These are phyloP conservation scores for Gorsachius magnificus DNA, from an alignment of 2,797 vertebrate genomes.

Conservation along the genomic window DNA sequence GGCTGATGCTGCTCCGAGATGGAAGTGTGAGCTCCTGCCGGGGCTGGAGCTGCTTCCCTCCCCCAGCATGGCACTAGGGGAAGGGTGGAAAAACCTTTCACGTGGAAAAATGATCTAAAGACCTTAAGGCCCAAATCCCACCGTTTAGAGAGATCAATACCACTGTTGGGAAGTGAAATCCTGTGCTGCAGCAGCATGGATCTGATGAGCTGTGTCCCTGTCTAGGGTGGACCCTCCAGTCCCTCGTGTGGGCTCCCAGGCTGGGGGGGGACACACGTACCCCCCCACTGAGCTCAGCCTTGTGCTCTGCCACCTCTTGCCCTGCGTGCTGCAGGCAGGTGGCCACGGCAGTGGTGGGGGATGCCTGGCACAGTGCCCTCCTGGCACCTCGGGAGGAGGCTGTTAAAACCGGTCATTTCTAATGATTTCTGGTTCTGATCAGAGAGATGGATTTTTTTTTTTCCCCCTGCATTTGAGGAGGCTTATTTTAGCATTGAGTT, in stretches of 20 bases:
- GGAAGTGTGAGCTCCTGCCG: not conserved
- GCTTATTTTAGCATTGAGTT: not conserved
- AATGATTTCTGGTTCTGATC: not conserved
- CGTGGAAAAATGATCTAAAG: not conserved
- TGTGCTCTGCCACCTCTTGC: fast-evolving
- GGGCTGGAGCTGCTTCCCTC: not conserved
- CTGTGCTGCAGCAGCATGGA: fast-evolving
- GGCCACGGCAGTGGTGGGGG: fast-evolving
- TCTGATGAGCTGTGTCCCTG: not conserved
- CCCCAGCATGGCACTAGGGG: not conserved
- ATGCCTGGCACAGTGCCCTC: not conserved
- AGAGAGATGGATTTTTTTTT: not conserved
- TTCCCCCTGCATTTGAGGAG: not conserved
- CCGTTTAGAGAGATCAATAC: not conserved
- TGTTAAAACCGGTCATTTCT: not conserved
- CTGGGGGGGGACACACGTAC: not conserved
- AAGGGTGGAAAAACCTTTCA: not conserved
- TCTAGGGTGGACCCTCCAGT: not conserved
- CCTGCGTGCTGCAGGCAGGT: not conserved
- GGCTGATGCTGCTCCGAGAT: not conserved
- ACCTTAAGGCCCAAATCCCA: not conserved
- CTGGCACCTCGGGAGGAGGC: fast-evolving
- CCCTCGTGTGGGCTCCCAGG: fast-evolving
- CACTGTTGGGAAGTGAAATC: not conserved
- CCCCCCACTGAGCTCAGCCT: no score